Conservation (phyloP, 2,888 invertebrate genomes). For the Leptopilina syphax region DNA sequence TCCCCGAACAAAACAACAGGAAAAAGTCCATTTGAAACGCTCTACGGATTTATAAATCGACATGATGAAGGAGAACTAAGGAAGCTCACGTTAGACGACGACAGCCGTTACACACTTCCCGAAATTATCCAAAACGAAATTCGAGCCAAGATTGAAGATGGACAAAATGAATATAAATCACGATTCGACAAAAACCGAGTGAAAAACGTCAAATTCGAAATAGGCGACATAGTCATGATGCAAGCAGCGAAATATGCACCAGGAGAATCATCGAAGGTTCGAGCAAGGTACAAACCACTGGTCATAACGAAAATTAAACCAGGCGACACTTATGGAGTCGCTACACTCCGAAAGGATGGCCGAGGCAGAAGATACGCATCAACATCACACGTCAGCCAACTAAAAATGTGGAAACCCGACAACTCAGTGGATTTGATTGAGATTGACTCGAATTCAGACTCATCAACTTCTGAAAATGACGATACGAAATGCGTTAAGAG, state of each 20-base stretch:
- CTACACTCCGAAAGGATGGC: neutral
- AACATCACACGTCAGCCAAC: conserved; percentile 43
- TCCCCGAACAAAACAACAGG: neutral
- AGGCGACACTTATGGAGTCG: conserved; percentile 44
- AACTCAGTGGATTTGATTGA: no score
- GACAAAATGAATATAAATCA: conserved; percentile 45
- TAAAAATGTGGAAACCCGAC: conserved; percentile 29
- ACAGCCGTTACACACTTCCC: conserved; percentile 12
- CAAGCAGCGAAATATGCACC: conserved; percentile 34
- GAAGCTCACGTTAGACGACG: conserved; percentile 25
- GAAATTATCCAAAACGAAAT: conserved; percentile 34
- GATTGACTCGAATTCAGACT: no score
- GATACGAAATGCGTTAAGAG: no score
- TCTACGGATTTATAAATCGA: conserved; percentile 44
- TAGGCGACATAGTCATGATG: conserved; percentile 43
- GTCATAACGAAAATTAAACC: conserved; percentile 17
- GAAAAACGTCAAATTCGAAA: conserved; percentile 9
- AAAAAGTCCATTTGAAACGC: conserved; percentile 24
- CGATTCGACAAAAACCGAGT: conserved; percentile 42
- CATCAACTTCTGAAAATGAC: no score
- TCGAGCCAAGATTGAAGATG: neutral
- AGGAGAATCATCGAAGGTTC: conserved; percentile 45
- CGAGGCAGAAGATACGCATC: neutral
- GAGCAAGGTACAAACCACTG: conserved; percentile 40
- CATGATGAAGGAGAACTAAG: conserved; percentile 37